Percentiles rank a stretch among this genome's conserved stretches.
These are phyloP conservation scores for Solea senegalensis DNA, from an alignment of 2,113 vertebrate species.

Conservation along the genomic window DNA sequence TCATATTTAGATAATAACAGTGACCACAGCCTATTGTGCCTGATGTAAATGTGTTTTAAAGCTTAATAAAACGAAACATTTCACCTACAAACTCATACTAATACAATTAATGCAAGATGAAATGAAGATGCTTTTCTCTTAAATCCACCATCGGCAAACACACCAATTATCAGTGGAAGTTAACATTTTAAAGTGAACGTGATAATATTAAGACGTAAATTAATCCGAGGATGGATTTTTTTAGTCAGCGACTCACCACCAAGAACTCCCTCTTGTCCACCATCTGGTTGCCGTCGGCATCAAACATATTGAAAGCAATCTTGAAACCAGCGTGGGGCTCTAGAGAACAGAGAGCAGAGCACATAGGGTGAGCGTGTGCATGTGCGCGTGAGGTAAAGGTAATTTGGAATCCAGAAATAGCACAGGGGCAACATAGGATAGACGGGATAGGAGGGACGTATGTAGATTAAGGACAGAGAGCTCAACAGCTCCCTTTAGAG, in stretches of 20 bases:
- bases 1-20: too few relatives aligned
- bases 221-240: constrained; percentile 27
- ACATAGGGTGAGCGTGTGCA: constrained; percentile 52
- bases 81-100: too few relatives aligned
- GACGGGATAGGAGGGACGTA: constrained; percentile 1
- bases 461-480: neutral
- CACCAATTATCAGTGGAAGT: neutral
- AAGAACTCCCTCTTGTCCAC: constrained; percentile 99
- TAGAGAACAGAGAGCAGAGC: constrained; percentile 73
- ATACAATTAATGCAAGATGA: too few relatives aligned
- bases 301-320: constrained; percentile 99
- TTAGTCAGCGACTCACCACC: constrained; percentile 87
- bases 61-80: too few relatives aligned
- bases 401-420: constrained; percentile 46
- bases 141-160: too few relatives aligned
- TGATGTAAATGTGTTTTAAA: too few relatives aligned
- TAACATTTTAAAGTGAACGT: constrained; percentile 1
- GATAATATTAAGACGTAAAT: constrained; percentile 7
- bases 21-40: too few relatives aligned
- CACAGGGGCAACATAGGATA: constrained; percentile 8
- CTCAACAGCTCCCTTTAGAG: too few relatives aligned
- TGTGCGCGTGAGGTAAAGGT: constrained; percentile 33
- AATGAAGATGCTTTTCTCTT: too few relatives aligned
- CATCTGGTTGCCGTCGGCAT: constrained; percentile 99
- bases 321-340: constrained; percentile 98